These are phyloP conservation scores for Albula glossodonta DNA, from an alignment of 2,113 vertebrate genomes.

Conservation along the genomic window DNA sequence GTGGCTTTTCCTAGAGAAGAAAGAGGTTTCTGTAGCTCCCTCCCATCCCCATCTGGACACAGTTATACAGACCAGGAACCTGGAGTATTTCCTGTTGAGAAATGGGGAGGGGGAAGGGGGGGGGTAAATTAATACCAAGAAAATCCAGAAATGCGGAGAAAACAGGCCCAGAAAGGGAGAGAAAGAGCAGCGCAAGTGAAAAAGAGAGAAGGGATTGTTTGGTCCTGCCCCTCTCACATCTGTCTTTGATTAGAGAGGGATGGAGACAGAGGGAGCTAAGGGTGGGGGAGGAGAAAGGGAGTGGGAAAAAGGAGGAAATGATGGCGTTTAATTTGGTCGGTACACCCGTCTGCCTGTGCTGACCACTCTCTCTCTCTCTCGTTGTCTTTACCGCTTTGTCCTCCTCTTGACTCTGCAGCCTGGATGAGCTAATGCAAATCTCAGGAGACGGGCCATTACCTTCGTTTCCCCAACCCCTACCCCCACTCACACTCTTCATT, in stretches of 20 bases:
- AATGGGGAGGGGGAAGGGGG: constrained; percentile 17
- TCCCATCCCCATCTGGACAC: constrained; percentile 61
- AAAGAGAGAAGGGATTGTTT: not conserved
- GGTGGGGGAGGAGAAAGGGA: not conserved
- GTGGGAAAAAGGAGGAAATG: constrained; percentile 35
- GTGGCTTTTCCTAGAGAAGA: not conserved
- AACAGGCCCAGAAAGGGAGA: constrained; percentile 4
- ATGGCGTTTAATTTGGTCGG: constrained; percentile 48
- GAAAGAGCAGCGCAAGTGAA: not conserved
- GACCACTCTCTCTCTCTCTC: constrained; percentile 47
- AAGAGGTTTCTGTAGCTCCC: constrained; percentile 16
- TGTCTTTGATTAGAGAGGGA: constrained; percentile 61
- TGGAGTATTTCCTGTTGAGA: constrained; percentile 63
- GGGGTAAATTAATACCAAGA: constrained; percentile 26
- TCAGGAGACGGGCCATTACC: not conserved
- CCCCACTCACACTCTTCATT: not conserved
- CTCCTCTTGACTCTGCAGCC: not conserved
- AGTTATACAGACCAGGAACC: constrained; percentile 67
- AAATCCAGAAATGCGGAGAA: constrained; percentile 14
- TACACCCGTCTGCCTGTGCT: constrained; percentile 30
- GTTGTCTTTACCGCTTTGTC: constrained; percentile 5
- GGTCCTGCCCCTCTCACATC: constrained; percentile 56
- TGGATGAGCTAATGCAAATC: constrained; percentile 13
- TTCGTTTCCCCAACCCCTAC: not conserved
- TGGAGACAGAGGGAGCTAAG: constrained; percentile 24